A percentile compares a stretch with the other conserved stretches of the same genome.
These are phyloP conservation scores for Grammomys dolichurus DNA, from an alignment of 2,113 vertebrate genomes.

Conservation along the genomic window DNA sequence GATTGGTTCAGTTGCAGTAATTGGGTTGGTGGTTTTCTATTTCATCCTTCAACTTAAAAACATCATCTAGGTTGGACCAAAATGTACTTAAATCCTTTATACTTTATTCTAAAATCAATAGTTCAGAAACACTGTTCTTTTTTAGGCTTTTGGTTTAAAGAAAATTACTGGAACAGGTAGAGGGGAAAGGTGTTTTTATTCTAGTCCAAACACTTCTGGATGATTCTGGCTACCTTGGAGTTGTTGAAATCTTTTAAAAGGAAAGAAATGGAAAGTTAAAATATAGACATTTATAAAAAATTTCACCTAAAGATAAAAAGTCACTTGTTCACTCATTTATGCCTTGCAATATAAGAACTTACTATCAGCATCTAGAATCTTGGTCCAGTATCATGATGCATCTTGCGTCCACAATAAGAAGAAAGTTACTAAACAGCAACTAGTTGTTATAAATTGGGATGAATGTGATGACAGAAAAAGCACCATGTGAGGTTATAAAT, in stretches of 20 bases:
- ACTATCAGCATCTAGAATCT: background rate
- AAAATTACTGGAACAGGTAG: background rate
- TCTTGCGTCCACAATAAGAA: background rate
- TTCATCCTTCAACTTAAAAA: conserved; percentile 31
- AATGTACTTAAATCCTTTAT: conserved; percentile 58
- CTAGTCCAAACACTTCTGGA: background rate
- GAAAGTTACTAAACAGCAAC: background rate
- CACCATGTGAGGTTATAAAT: background rate
- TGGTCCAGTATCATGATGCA: background rate
- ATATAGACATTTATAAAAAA: background rate
- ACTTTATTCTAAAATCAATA: conserved; percentile 61
- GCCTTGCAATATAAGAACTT: background rate
- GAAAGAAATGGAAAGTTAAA: conserved; percentile 40
- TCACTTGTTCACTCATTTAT: background rate
- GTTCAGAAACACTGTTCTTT: conserved; percentile 16
- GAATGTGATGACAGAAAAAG: background rate
- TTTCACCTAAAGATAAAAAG: background rate
- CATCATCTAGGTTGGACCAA: conserved; percentile 30
- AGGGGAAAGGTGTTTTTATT: background rate
- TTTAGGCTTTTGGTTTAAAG: background rate
- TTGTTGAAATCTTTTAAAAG: background rate
- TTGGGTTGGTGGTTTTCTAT: conserved; percentile 58
- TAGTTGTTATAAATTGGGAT: background rate
- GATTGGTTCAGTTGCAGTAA: conserved; percentile 53
- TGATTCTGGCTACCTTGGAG: background rate